phyloP scores from a whole-genome alignment of 2,888 invertebrate genomes.

The Mimumesa dahlbomi region DNA sequence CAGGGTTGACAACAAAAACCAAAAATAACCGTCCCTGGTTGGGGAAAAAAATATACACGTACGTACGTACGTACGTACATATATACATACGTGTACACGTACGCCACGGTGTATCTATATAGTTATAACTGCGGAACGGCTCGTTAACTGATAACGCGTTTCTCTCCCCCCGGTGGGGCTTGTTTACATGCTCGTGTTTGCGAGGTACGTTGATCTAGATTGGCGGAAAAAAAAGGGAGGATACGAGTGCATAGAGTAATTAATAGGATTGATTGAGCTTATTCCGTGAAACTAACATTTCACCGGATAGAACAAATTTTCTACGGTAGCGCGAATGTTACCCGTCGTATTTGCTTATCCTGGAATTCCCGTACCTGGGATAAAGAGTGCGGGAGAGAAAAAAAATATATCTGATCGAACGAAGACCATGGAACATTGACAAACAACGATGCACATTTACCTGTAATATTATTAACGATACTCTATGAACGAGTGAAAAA shows the following conservation, averaged over 20 bases:
- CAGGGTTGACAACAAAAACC: constrained; percentile 48
- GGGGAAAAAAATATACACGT: constrained; percentile 43
- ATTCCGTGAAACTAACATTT: constrained; percentile 31
- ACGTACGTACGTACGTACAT: constrained; percentile 20
- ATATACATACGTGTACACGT: no score
- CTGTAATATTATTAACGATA: constrained; percentile 32
- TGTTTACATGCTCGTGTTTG: constrained; percentile 39
- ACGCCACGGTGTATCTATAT: no score
- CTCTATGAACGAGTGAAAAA: constrained; percentile 28
- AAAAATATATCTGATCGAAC: constrained; percentile 6
- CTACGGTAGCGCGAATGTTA: constrained; percentile 17
- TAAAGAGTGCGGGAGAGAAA: constrained; percentile 4
- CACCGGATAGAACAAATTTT: constrained; percentile 24
- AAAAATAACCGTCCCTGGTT: constrained; percentile 46
- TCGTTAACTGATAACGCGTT: constrained; percentile 52
- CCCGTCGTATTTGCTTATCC: constrained; percentile 6
- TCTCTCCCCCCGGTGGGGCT: constrained; percentile 10
- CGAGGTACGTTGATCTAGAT: constrained; percentile 51
- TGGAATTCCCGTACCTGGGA: constrained; percentile 19
- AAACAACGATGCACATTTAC: constrained; percentile 28
- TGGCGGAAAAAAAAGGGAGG: constrained; percentile 20
- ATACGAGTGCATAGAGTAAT: constrained; percentile 38
- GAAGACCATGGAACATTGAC: constrained; percentile 14
- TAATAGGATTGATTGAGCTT: constrained; percentile 54
- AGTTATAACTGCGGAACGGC: no score